Evolutionary conservation across 2,797 vertebrate genomes (phyloP), one percentile per base, ranked within the genome.

Genomic region (Macropus fuliginosus): DNA sequence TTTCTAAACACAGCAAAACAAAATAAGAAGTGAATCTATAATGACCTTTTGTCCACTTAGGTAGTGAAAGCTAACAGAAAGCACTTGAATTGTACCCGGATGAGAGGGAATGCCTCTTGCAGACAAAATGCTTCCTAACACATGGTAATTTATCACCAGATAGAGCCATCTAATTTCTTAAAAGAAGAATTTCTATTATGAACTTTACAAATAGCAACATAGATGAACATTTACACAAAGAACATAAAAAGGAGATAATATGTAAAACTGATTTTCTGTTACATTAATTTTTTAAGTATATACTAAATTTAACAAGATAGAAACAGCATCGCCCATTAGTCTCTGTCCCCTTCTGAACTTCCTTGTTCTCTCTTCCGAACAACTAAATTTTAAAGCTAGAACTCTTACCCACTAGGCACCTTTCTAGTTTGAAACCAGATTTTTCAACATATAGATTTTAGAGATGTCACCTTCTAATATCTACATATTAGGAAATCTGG

Each of bases 381-480:
- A 95, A 93, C 46, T 92, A 54, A 93, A 29, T 95, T 97, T 97
- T 95, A 93, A 93, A 94, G 40, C 90, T 93, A 18, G 9, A 46
- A 50, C 91, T 95, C 90, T 96, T 81, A 55, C 81, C 92, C 50
- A 27, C 9, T 87, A 56, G 50, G 40, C 46, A 52, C 55, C 27
- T 4, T 50, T 92, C 93, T n/a, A 55, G 10, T 91, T 40, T 81
- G n/a, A 40, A 81, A 40, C 8, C 8, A 81, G 14, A 46, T 81
- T 81, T 81, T 18, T 1, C 10, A 24, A 1, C 24, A 40, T 46
- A 81, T 24, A 87, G 40, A 87, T 27, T 87, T 87, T 87, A 87
- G 40, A n/a, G 56, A 55, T 1, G 12, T 55, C 54, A 55, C 11
- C 54, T 91, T 31, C 12, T 34, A 31, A 8, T 31, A 31, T 62